Percentiles rank a stretch among this genome's conserved stretches.
Conservation (phyloP, 2,888 invertebrate genomes). For the Lithodes maja region DNA sequence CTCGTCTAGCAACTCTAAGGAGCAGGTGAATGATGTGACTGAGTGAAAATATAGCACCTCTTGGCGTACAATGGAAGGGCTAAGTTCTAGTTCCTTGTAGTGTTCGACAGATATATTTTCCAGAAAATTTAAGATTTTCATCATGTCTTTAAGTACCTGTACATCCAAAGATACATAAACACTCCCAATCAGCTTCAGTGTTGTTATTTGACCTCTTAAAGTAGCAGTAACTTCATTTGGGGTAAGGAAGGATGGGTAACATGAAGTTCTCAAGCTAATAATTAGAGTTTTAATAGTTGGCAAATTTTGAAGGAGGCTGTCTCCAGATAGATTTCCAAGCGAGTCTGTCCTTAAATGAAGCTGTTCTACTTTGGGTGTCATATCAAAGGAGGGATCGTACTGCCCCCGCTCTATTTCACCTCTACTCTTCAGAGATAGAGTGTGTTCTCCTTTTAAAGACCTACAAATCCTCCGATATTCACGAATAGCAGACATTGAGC, state of each 20-base stretch:
- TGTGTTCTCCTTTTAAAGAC: neutral
- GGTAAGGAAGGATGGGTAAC: neutral
- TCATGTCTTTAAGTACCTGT: neutral
- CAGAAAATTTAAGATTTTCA: neutral
- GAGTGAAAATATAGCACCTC: neutral
- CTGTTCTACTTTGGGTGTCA: neutral
- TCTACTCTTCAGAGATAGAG: conserved; percentile 1
- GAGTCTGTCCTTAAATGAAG: neutral
- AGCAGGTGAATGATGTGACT: neutral
- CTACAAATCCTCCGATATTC: neutral
- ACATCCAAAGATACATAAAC: neutral
- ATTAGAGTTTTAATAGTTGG: conserved; percentile 10
- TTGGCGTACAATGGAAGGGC: neutral
- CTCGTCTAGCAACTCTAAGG: neutral
- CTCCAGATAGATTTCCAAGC: neutral
- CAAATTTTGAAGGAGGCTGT: neutral
- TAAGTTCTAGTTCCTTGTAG: neutral
- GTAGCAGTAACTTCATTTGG: neutral
- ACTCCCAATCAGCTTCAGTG: neutral
- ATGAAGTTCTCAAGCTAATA: neutral
- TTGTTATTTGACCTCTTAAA: neutral
- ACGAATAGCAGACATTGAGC: neutral
- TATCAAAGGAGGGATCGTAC: neutral
- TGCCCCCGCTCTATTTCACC: neutral
- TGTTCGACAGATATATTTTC: neutral